A percentile compares a stretch with the other conserved stretches of the same genome.
phyloP scores from a whole-genome alignment of 2,113 vertebrate genomes.

The Petaurus breviceps region DNA sequence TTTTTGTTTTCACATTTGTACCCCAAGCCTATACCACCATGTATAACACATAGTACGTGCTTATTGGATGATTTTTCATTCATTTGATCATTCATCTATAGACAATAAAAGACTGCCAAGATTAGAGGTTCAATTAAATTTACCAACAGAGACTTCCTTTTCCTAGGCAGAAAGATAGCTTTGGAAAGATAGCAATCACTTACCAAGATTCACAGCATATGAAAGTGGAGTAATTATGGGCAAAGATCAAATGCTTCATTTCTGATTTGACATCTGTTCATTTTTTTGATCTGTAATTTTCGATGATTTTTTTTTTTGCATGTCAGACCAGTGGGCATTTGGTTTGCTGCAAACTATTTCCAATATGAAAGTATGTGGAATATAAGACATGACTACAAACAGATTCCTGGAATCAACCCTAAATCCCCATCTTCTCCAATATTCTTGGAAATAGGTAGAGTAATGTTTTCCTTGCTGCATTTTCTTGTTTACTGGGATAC shows the following conservation, averaged over 20 bases:
- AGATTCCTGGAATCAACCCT: slow-evolving; percentile 71
- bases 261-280: slow-evolving; percentile 77
- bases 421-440: slow-evolving; percentile 61
- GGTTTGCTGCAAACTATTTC: slow-evolving; percentile 58
- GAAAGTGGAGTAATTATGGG: slow-evolving; percentile 64
- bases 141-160: not conserved
- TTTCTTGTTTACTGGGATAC: slow-evolving; percentile 83
- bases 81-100: too few species aligned
- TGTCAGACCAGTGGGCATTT: slow-evolving; percentile 76
- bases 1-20: too few species aligned
- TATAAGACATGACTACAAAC: slow-evolving; percentile 61
- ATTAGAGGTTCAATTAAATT: too few species aligned
- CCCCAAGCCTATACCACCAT: too few species aligned
- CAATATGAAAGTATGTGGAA: slow-evolving; percentile 67
- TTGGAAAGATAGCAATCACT: slow-evolving; percentile 60
- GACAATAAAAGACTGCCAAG: too few species aligned
- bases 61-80: too few species aligned
- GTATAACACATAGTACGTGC: too few species aligned
- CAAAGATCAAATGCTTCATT: slow-evolving; percentile 72
- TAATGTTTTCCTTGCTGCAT: slow-evolving; percentile 77
- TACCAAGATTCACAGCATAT: slow-evolving; percentile 59
- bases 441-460: slow-evolving; percentile 78
- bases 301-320: slow-evolving; percentile 67
- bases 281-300: slow-evolving; percentile 56
- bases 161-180: slow-evolving; percentile 37